Evolutionary conservation across 2,888 invertebrate species (phyloP).

Genomic region (Lithophane ornitopus): DNA sequence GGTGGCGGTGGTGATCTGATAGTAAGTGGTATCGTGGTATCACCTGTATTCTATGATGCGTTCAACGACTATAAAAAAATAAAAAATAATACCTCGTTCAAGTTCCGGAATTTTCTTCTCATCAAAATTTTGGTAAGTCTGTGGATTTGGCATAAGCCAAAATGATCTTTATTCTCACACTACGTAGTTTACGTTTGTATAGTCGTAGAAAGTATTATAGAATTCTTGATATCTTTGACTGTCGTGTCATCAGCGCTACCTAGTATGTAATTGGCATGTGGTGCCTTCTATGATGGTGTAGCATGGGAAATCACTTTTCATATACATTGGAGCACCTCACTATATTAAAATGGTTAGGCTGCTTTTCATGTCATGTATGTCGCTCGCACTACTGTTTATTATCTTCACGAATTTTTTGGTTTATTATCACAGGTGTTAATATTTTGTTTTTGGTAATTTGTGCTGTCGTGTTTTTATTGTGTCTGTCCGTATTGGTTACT

Average conservation of each 20-base stretch:
- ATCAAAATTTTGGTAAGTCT: background rate
- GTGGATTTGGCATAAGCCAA: background rate
- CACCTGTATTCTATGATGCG: conserved; percentile 13
- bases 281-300: conserved; percentile 27
- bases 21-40: conserved; percentile 22
- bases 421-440: conserved; percentile 14
- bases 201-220: conserved; percentile 22
- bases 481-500: conserved; percentile 35
- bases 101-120: background rate
- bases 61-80: conserved; percentile 12
- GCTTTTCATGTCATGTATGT: conserved; percentile 66
- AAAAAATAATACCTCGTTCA: background rate
- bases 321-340: conserved; percentile 54
- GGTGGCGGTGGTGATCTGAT: conserved; percentile 9
- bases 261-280: conserved; percentile 39
- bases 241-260: conserved; percentile 3
- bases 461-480: conserved; percentile 18
- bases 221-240: conserved; percentile 2
- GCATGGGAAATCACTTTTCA: conserved; percentile 54
- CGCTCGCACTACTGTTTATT: conserved; percentile 57
- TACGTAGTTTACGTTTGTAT: background rate
- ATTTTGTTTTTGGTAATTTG: background rate
- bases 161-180: background rate
- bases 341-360: conserved; percentile 29
- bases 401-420: background rate